Percentiles rank a stretch among this genome's conserved stretches.
phyloP scores from a whole-genome alignment of 2,797 vertebrate genomes.

The Lepus townsendii region DNA sequence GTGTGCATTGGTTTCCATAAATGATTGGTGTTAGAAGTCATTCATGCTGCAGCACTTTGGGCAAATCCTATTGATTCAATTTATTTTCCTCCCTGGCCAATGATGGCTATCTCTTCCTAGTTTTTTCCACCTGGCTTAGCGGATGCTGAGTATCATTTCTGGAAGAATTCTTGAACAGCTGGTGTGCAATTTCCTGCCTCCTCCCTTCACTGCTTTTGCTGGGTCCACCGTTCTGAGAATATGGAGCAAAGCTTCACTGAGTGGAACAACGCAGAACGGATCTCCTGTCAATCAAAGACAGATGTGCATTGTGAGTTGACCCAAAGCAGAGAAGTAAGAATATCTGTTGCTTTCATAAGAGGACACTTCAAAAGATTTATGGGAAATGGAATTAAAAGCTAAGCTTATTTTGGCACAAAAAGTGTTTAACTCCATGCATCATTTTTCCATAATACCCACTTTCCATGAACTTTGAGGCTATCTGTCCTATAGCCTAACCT shows the following conservation, averaged over 20 bases:
- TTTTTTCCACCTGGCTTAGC: not conserved
- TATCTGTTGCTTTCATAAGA: not conserved
- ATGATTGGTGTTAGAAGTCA: not conserved
- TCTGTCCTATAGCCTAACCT: not conserved
- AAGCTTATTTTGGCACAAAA: too few relatives aligned
- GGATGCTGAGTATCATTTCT: not conserved
- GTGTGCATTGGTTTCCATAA: not conserved
- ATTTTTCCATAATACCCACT: too few relatives aligned
- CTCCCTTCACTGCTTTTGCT: not conserved
- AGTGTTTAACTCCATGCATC: too few relatives aligned
- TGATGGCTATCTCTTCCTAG: not conserved
- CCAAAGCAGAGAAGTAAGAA: not conserved
- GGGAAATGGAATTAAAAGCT: too few relatives aligned
- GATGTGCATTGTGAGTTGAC: not conserved
- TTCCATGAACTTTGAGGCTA: too few relatives aligned
- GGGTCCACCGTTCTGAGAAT: not conserved
- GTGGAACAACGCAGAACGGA: not conserved
- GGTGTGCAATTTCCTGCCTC: not conserved
- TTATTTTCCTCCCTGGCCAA: not conserved
- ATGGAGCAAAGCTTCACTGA: not conserved
- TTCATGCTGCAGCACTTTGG: not conserved
- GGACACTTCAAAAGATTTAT: too few relatives aligned
- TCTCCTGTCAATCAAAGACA: too few relatives aligned
- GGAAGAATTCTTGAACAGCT: not conserved
- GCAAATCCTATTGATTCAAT: not conserved